Evolutionary conservation across 1,140 invertebrate species (phyloP).

Genomic region (Rhagoletis pomonella): DNA sequence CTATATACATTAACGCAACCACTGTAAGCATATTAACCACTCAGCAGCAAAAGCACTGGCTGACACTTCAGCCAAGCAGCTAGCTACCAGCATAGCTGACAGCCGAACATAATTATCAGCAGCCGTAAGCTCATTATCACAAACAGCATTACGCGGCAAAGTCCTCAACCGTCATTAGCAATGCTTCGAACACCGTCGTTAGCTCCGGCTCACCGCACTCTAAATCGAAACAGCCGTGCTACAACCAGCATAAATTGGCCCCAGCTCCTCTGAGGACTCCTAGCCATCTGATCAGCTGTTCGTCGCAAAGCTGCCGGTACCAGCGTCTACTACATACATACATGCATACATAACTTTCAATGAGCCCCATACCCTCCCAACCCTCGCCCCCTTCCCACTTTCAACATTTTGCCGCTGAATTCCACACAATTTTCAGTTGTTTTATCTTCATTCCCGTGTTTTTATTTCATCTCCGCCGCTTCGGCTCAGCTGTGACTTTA

Average conservation of each 20-base stretch:
- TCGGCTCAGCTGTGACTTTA: background rate
- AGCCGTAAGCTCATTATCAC: background rate
- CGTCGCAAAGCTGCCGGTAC: background rate
- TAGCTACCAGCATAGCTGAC: background rate
- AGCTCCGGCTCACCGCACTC: background rate
- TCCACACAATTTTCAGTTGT: background rate
- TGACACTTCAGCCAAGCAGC: no score
- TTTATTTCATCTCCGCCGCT: slow-evolving; percentile 33
- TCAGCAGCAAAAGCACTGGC: background rate
- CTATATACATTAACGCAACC: slow-evolving; percentile 11
- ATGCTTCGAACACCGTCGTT: background rate
- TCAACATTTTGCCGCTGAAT: background rate
- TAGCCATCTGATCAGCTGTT: slow-evolving; percentile 8
- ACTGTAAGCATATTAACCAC: background rate
- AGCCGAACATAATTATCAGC: background rate
- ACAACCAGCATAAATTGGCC: background rate
- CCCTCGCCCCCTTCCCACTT: background rate
- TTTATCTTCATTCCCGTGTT: slow-evolving; percentile 30
- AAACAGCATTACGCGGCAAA: background rate
- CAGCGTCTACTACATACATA: background rate
- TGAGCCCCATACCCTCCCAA: no score
- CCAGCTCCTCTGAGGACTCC: background rate
- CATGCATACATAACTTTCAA: slow-evolving; percentile 6
- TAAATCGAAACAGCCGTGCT: no score
- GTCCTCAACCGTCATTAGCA: background rate